Evolutionary conservation across 2,113 vertebrate species (phyloP), one percentile per base, ranked within the genome.

Genomic region (Chloroceryle aenea): DNA sequence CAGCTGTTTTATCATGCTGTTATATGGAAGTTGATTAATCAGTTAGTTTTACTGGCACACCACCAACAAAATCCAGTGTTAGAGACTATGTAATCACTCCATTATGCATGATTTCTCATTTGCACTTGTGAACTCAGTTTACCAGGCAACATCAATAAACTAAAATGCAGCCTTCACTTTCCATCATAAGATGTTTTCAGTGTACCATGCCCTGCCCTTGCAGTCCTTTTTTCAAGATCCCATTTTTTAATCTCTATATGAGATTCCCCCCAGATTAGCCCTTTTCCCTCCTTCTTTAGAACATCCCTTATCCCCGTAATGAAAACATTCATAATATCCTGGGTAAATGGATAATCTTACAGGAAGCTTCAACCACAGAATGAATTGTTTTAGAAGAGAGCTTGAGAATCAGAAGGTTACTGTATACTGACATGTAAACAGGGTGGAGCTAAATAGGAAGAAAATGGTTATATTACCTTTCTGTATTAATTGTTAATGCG

Each of bases 81-180:
- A 67, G 82, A 89, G 87, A 23, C 40, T 85, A 68, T 93, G 86
- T 94, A 96, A 95, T 94, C 76, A 95, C 81, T 95, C 96, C 85
- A 81, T 92, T 97, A 59, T 96, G 95, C 94, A 90, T 79, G 91
- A 95, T 91, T 96, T 89, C 68, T 86, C 76, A 52, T 95, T 89
- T 97, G 90, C 73, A 95, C 95, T 96, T 97, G 73, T 97, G 96
- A 95, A 95, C 94, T 96, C 69, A 86, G 50, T 95, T 96, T 97
- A 74, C 80, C 79, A 92, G 80, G 93, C 92, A 96, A 96, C 95
- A 87, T 84, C 66, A 95, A 72, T 95, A 93, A 96, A 95, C 68
- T 88, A 38, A 96, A 96, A 92, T 72, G 45, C 74, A 89, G 52
- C 30, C 29, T 47, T 27, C 0, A 0, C 90, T 91, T 96, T 94